phyloP scores from a whole-genome alignment of 2,797 vertebrate genomes.

The Dendrocincla tyrannina region DNA sequence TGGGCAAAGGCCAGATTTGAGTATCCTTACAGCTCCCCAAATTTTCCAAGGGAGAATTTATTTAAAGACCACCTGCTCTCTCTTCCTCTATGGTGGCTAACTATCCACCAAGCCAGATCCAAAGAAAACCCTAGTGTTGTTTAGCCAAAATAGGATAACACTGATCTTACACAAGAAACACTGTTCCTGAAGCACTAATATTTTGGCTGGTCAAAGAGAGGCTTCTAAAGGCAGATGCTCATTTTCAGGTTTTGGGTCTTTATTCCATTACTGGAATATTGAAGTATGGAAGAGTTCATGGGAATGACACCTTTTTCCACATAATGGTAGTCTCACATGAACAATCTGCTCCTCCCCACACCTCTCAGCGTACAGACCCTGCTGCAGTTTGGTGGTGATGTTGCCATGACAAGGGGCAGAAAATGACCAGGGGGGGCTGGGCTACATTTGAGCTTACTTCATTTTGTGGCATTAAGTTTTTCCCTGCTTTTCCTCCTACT shows the following conservation, averaged over 20 bases:
- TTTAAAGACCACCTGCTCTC: not conserved
- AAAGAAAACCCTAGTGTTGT: not conserved
- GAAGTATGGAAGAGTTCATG: not conserved
- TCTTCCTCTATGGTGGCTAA: accelerated
- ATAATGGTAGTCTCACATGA: not conserved
- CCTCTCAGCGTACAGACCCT: not conserved
- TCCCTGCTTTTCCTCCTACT: not conserved
- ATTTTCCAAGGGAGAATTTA: not conserved
- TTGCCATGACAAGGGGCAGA: not conserved
- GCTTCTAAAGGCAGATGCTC: not conserved
- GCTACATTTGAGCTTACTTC: not conserved
- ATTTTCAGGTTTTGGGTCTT: not conserved
- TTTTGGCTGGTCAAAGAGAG: not conserved
- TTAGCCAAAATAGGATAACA: not conserved
- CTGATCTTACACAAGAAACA: not conserved
- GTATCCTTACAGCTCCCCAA: not conserved
- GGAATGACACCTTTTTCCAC: not conserved
- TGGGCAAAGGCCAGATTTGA: not conserved
- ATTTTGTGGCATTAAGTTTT: not conserved
- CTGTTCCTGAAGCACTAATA: accelerated
- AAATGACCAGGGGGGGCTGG: not conserved
- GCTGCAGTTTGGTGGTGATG: not conserved
- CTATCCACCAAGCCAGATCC: not conserved
- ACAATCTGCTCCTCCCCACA: not conserved
- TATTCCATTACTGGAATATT: not conserved